Base-by-base conservation (phyloP, 1,140 invertebrate species). In the Lasaia peninsularis region DNA sequence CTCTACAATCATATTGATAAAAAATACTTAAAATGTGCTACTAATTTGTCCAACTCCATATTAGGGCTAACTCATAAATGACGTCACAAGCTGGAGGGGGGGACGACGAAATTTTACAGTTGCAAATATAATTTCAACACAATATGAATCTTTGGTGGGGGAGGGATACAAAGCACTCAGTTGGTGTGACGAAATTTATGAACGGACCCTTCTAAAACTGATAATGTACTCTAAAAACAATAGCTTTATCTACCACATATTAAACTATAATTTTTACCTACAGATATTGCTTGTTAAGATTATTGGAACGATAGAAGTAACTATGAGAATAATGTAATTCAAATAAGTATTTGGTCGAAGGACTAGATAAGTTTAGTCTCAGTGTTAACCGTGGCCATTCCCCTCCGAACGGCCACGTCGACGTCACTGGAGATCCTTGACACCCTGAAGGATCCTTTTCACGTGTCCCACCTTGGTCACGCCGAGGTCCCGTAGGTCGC, bases 391-490 rank as follows among this genome's bases (percentile, higher is more conserved):
- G 56, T 70, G 78, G 77, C 77, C 84, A 72, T 80, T 77, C 70
- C 74, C 82, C 58, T 85, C 82, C 62, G 84, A 88, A 75, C 77
- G 84, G 77, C 82, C 82, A 28, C 84, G 79, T 70, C 75, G 59
- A 55, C 75, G 78, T 86, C 88, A 90, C 75, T 90, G 87, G 8
- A 98, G 89, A 82, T 98, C 97, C 80, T 96, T 96, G 55, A 98
- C 97, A 11, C 95, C 96, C 81, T 97, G 95, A 58, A 98, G 93
- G 60, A 99, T 96, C 63, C 97, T 92, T 86, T 98, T 99, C 2
- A 98, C 93, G 79, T 99, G 97, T 4, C 97, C 97, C 31, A 98
- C 93, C 90, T 99, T 99, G 1, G 93, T 95, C 20, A 98, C 94
- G 18, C 97, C 97, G 10, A 99, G 90, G 66, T 98, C 97, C 78